phyloP scores from a whole-genome alignment of 2,113 vertebrate species.

The Pelodiscus sinensis region DNA sequence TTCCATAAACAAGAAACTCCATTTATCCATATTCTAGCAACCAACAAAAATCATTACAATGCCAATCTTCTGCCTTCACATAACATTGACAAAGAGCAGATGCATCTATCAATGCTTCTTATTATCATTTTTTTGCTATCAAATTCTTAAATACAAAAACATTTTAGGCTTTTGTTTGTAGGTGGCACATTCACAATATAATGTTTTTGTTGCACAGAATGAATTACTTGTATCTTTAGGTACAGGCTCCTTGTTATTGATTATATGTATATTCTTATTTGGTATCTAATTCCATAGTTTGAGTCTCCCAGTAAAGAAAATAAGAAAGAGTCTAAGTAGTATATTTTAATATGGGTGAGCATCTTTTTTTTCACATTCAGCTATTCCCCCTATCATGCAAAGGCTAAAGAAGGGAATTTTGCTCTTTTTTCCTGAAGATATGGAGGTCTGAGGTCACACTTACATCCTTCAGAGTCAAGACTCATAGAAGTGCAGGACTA shows the following conservation, averaged over 20 bases:
- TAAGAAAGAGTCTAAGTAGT: not conserved
- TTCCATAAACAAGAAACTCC: slow-evolving; percentile 2
- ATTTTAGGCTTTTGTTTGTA: not conserved
- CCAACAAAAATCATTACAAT: slow-evolving; percentile 49
- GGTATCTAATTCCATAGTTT: too few species aligned
- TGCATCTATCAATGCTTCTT: not conserved
- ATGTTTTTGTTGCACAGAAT: not conserved
- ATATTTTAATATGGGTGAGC: not conserved
- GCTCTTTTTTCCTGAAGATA: not conserved
- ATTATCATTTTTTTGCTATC: not conserved
- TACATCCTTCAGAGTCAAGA: not conserved
- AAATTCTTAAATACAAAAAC: slow-evolving; percentile 22
- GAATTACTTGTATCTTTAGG: not conserved
- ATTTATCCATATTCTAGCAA: slow-evolving; percentile 17
- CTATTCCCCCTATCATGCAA: not conserved
- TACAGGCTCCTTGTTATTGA: not conserved
- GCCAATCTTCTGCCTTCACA: not conserved
- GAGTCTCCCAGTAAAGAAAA: too few species aligned
- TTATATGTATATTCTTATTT: not conserved
- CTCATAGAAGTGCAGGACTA: not conserved
- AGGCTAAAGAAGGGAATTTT: not conserved
- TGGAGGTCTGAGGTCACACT: not conserved
- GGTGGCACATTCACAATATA: not conserved
- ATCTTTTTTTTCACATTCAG: not conserved
- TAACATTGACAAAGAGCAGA: not conserved